Evolutionary conservation across 2,888 invertebrate species (phyloP).

Genomic region (Molanna angustata): DNA sequence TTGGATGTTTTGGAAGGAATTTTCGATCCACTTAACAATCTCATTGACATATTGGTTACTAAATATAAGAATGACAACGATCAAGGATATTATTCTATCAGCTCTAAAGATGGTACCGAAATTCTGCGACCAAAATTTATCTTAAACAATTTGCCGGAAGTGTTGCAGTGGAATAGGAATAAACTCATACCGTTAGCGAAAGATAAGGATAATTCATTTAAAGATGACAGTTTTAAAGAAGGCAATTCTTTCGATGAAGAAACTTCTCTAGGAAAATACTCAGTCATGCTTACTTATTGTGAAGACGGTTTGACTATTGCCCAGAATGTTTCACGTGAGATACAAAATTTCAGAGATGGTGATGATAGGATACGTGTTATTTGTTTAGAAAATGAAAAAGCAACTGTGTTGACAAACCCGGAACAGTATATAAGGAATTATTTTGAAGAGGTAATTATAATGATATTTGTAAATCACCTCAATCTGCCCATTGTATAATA

Average conservation of each 20-base stretch:
- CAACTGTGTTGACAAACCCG: slow-evolving; percentile 53
- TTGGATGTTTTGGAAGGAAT: slow-evolving; percentile 54
- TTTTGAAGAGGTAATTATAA: slow-evolving; percentile 51
- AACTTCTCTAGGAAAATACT: slow-evolving; percentile 1
- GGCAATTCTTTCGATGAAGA: slow-evolving; percentile 3
- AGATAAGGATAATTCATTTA: slow-evolving; percentile 4
- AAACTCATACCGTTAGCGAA: not conserved
- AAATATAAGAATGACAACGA: slow-evolving; percentile 44
- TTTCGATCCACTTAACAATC: slow-evolving; percentile 42
- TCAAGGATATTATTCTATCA: slow-evolving; percentile 46
- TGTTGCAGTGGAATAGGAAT: slow-evolving; percentile 36
- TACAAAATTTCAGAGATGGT: slow-evolving; percentile 41
- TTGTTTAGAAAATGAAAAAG: slow-evolving; percentile 50
- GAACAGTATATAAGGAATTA: slow-evolving; percentile 56
- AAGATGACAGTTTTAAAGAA: not conserved
- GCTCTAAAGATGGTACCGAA: slow-evolving; percentile 43
- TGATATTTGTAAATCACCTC: not conserved
- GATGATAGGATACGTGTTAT: slow-evolving; percentile 38
- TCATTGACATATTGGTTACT: slow-evolving; percentile 30
- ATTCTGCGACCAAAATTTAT: slow-evolving; percentile 42
- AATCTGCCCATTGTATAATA: no score
- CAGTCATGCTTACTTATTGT: slow-evolving; percentile 54
- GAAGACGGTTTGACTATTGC: slow-evolving; percentile 53
- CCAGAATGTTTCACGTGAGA: slow-evolving; percentile 49
- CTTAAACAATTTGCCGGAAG: slow-evolving; percentile 45